A percentile compares a stretch with the other conserved stretches of the same genome.
Conservation (phyloP, 2,113 vertebrate species). For the Ailuropoda melanoleuca region DNA sequence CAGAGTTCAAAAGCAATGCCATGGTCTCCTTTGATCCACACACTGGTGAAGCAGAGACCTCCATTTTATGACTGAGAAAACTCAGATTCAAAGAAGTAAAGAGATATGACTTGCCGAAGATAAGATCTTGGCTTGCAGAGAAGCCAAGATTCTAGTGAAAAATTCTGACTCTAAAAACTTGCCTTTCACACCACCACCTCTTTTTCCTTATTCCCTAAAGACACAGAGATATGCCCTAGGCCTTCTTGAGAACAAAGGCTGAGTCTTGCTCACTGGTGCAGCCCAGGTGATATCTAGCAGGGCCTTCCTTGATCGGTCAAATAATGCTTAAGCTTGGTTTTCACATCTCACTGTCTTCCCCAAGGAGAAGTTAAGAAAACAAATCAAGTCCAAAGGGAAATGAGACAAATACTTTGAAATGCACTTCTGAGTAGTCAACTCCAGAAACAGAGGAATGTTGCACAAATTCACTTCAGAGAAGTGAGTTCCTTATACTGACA, state of each 20-base stretch:
- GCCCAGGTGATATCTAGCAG: too few species aligned
- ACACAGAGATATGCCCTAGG: not conserved
- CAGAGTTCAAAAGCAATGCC: not conserved
- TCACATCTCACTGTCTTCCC: not conserved
- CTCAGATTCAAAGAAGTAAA: not conserved
- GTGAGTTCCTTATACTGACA: not conserved
- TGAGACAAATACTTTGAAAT: not conserved
- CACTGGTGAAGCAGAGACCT: not conserved
- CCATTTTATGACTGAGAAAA: not conserved
- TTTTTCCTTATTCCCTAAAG: not conserved
- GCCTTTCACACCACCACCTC: not conserved
- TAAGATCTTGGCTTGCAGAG: not conserved
- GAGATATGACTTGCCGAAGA: not conserved
- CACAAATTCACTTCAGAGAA: not conserved
- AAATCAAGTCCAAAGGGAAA: not conserved
- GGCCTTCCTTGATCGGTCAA: not conserved
- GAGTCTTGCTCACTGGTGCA: not conserved
- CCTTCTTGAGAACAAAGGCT: not conserved
- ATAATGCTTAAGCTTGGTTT: not conserved
- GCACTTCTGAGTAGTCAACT: not conserved
- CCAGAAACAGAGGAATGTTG: not conserved
- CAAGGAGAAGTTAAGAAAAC: not conserved
- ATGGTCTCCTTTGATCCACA: not conserved
- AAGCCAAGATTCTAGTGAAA: not conserved
- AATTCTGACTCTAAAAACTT: not conserved